Base-by-base conservation (phyloP, 2,888 invertebrate species). In the Nephrotoma guestfalica region DNA sequence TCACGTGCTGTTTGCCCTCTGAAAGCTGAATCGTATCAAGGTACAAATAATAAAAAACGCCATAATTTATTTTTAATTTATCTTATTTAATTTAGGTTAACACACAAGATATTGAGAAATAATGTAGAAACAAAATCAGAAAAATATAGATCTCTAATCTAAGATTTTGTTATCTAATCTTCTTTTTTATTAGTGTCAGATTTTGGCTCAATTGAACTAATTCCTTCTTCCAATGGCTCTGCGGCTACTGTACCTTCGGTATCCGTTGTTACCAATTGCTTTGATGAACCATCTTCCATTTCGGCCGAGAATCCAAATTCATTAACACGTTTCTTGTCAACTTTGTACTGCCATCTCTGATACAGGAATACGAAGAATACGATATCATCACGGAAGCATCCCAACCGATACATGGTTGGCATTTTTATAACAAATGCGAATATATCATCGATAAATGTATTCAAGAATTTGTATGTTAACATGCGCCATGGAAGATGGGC, bases 351-450 rank as follows among this genome's bases (percentile, higher is more conserved):
- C 96, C 97, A 99, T 88, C 98, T 95, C 92, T 99, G 99, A 91
- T 99, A 99, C 88, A 99, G 93, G 93, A 98, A 99, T 91, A 99
- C 97, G 91, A 99, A 96, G 94, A 99, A 99, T 85, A 99, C 97
- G 89, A 99, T 98, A 92, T 99, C 97, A 93, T 99, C 99, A 91
- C 99, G 95, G 93, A 99, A 98, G 92, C 99, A 99, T 71, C 99
- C 99, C 89, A 99, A 92, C 89, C 99, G 94, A 90, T 99, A 99
- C 94, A 99, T 96, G 0, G 98, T 99, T 42, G 99, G 99, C 99
- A 99, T 99, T 92, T 99, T 98, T 89, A 99, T 99, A 88, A 99
- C 98, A 93, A 99, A 99, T 87, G 99, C 99, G 93, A 99, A 99
- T 89, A 99, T 98, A 91, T 99, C 99, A 92, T 99, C 99, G 89